Base-by-base conservation (phyloP, 2,888 invertebrate species). In the Trachelus tabidus region DNA sequence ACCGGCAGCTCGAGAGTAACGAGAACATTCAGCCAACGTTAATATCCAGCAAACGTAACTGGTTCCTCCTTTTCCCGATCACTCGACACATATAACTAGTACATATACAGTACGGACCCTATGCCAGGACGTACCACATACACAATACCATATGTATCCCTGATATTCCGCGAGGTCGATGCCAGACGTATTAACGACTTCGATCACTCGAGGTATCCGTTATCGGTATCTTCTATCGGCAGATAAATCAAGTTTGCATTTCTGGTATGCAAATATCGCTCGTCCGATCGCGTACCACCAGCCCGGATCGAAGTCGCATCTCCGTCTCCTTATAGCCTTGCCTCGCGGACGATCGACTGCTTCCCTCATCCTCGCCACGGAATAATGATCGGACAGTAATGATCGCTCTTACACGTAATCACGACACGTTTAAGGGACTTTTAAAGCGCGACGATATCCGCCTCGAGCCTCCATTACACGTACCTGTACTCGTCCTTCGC, bases 201-300 rank as follows among this genome's bases (percentile, higher is more conserved):
- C 75, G 83, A 83, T 84, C 83, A 82, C 79, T 83, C 82, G 81
- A 74, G 75, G 76, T 75, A 79, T 79, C 79, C 69, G 69, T 75
- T 82, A 83, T 81, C 81, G 78, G 56, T 12, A 73, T 80, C 80
- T 74, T 73, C 33, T 81, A 82, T 85, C 85, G 84, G 83, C 81
- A 83, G 84, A 83, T 85, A 85, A 85, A 85, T 86, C 85, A 86
- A 82, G 81, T 80, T 75, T 73, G 83, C 83, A 79, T 81, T 83
- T 82, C 86, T 81, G 83, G 84, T 87, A 87, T 87, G 87, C 84
- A 88, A 87, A 88, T 86, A 82, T 80, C 79, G 83, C 80, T 81
- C 82, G 76, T 80, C 80, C 76, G 81, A 84, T 84, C 83, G 76
- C 80, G 79, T 80, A 80, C 68, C 80, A 79, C 23, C 71, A 4